phyloP scores from a whole-genome alignment of 1,140 invertebrate species.

The Trichonephila clavipes region DNA sequence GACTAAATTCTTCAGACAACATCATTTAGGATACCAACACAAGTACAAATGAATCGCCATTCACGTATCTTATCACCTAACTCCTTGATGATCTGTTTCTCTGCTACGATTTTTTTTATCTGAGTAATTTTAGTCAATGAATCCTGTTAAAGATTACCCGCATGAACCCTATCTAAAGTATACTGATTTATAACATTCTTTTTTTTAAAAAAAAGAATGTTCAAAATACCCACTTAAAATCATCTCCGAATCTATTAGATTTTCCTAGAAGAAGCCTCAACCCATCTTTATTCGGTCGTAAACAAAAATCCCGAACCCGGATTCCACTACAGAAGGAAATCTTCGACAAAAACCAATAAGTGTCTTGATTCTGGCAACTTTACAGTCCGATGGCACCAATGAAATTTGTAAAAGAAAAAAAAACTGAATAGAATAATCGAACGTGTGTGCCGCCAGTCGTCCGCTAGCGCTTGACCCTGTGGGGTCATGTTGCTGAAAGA shows the following conservation, averaged over 20 bases:
- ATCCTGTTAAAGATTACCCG: too few relatives aligned
- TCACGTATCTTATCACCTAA: too few relatives aligned
- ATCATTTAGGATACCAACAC: too few relatives aligned
- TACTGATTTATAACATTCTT: not conserved
- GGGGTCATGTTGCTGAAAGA: conserved; percentile 61
- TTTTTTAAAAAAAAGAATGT: not conserved
- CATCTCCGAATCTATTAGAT: not conserved
- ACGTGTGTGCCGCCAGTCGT: conserved; percentile 39
- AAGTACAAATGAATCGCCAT: too few relatives aligned
- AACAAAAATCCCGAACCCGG: conserved; percentile 10
- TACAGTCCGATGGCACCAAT: not conserved
- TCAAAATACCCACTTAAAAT: not conserved
- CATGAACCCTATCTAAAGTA: too few relatives aligned
- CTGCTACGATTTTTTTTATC: too few relatives aligned
- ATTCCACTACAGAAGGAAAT: not conserved
- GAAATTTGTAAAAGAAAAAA: not conserved
- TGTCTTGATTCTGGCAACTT: conserved; percentile 14
- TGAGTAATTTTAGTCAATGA: too few relatives aligned
- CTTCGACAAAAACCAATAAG: not conserved
- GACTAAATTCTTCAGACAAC: too few relatives aligned
- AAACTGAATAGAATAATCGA: not conserved
- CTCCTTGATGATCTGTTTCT: too few relatives aligned
- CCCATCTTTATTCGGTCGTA: conserved; percentile 18
- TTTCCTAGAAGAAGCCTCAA: not conserved
- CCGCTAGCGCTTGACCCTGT: conserved; percentile 34